A percentile compares a stretch with the other conserved stretches of the same genome.
These are phyloP conservation scores for Leucopsar rothschildi DNA, from an alignment of 2,113 vertebrate species.

Conservation along the genomic window DNA sequence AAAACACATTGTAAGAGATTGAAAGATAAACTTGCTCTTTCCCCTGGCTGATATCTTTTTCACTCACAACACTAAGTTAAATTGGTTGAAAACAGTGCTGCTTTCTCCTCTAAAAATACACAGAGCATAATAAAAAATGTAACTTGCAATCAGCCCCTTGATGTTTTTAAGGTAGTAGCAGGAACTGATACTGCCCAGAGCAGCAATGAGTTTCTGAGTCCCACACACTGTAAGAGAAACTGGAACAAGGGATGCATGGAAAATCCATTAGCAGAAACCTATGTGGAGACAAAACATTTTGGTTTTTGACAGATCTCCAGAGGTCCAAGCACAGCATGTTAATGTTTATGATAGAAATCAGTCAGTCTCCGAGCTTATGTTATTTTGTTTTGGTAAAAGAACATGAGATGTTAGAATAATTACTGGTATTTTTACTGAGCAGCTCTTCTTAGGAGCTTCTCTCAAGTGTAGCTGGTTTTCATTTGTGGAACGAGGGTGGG, in stretches of 20 bases:
- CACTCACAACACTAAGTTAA: not conserved
- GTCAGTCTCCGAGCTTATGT: conserved; percentile 24
- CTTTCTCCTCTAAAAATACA: conserved; percentile 20
- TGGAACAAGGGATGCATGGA: conserved; percentile 42
- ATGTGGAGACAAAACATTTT: conserved; percentile 36
- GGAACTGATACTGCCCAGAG: conserved; percentile 50
- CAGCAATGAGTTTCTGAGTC: conserved; percentile 17
- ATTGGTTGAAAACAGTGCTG: not conserved
- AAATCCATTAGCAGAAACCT: conserved; percentile 53
- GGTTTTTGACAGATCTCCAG: conserved; percentile 22
- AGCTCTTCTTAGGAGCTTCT: conserved; percentile 14
- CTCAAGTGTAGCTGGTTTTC: conserved; percentile 32
- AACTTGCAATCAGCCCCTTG: not conserved
- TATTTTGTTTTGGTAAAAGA: conserved; percentile 55
- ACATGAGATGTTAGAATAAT: conserved; percentile 52
- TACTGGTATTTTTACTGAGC: conserved; percentile 29
- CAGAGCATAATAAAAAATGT: not conserved
- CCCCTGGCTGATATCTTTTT: not conserved
- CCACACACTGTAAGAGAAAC: not conserved
- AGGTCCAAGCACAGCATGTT: conserved; percentile 20
- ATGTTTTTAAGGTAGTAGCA: conserved; percentile 28
- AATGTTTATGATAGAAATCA: conserved; percentile 50
- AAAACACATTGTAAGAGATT: not conserved
- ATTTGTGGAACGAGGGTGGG: conserved; percentile 40
- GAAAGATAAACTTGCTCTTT: not conserved